A percentile compares a stretch with the other conserved stretches of the same genome.
These are phyloP conservation scores for Epinotia bilunana DNA, from an alignment of 2,888 invertebrate genomes.

Conservation along the genomic window DNA sequence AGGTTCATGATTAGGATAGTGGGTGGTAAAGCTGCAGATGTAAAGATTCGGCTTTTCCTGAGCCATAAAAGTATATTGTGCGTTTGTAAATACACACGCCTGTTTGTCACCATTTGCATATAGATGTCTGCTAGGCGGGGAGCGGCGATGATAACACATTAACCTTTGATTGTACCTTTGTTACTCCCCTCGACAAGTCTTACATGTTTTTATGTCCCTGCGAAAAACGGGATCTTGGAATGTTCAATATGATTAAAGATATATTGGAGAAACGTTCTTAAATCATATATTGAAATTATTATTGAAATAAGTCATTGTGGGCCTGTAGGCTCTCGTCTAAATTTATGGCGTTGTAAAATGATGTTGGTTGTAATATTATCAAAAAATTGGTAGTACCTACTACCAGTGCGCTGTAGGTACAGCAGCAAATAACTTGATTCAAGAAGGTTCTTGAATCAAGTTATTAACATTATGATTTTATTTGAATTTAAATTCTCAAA, in stretches of 20 bases:
- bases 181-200: conserved; percentile 37
- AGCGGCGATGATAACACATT: conserved; percentile 47
- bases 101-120: conserved; percentile 84
- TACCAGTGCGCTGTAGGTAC: too few relatives aligned
- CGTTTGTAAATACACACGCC: conserved; percentile 78
- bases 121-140: conserved; percentile 66
- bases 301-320: too few relatives aligned
- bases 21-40: conserved; percentile 50
- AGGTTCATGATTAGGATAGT: conserved; percentile 50
- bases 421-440: too few relatives aligned
- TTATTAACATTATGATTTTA: too few relatives aligned
- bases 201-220: conserved; percentile 31
- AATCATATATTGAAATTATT: too few relatives aligned
- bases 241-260: neutral
- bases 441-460: too few relatives aligned
- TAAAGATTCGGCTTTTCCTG: conserved; percentile 74
- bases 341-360: too few relatives aligned
- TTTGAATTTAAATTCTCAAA: too few relatives aligned
- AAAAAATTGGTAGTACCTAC: too few relatives aligned
- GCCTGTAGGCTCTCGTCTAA: too few relatives aligned
- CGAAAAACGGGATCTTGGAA: conserved; percentile 13
- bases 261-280: too few relatives aligned
- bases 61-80: conserved; percentile 83
- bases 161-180: conserved; percentile 48
- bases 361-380: too few relatives aligned